Percentiles rank a stretch among this genome's conserved stretches.
Evolutionary conservation across 2,888 invertebrate species (phyloP).

Genomic region (Byasa hedistus): DNA sequence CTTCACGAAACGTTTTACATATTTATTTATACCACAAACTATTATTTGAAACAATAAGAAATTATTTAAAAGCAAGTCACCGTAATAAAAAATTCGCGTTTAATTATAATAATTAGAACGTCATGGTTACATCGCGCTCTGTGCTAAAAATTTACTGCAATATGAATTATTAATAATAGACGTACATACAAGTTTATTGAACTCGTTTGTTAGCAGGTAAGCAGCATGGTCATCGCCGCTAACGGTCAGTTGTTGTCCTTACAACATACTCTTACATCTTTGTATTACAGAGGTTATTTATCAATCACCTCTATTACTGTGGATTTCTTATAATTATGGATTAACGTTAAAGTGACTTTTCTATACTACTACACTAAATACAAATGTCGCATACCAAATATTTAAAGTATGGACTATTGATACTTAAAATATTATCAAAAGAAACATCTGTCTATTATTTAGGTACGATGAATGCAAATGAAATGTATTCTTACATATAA

Average conservation of each 20-base stretch:
- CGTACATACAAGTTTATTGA: constrained; percentile 57
- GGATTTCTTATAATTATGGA: too few species aligned
- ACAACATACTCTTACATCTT: constrained; percentile 26
- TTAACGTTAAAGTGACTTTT: too few species aligned
- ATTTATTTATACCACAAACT: too few species aligned
- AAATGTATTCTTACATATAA: too few species aligned
- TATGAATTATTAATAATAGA: constrained; percentile 72
- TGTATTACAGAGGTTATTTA: neutral
- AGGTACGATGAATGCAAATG: too few species aligned
- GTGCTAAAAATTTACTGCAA: constrained; percentile 53
- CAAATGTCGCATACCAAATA: too few species aligned
- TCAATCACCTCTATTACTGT: too few species aligned
- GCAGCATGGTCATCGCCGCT: constrained; percentile 36
- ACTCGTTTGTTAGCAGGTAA: constrained; percentile 44
- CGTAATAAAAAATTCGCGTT: constrained; percentile 24
- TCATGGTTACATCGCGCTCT: constrained; percentile 41
- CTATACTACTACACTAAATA: too few species aligned
- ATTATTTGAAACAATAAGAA: neutral
- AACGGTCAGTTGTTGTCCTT: constrained; percentile 40
- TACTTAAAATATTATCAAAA: too few species aligned
- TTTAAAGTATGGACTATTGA: too few species aligned
- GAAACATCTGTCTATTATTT: too few species aligned
- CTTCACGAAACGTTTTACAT: too few species aligned
- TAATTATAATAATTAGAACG: constrained; percentile 30
- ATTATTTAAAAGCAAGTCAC: constrained; percentile 1